Base-by-base conservation (phyloP, 2,888 invertebrate species). In the Andrena camellia region DNA sequence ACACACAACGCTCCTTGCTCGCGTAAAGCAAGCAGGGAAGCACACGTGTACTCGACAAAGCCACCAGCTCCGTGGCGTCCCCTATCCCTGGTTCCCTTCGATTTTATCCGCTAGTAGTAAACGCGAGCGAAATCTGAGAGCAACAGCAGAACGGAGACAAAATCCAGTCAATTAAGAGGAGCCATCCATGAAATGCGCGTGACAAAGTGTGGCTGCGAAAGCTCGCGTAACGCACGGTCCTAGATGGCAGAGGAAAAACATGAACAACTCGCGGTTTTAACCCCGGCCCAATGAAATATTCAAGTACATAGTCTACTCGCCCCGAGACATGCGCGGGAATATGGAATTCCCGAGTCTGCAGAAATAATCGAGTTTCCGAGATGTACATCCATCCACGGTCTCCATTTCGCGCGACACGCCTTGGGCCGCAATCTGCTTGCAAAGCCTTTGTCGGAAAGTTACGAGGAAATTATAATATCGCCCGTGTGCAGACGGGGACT, bases 281-380 rank as follows among this genome's bases (percentile, higher is more conserved):
- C 66, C 31, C 59, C 48, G 29, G 33, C 7, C 64, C 59, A 68
- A 50, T 66, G 70, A 82, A 79, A 75, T 69, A 83, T 80, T 72
- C 68, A 71, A 68, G 29, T 54, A 20, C 52, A 52, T 52, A 69
- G 67, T 72, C 70, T 62, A 35, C 31, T 31, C 50, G 71, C 63
- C 35, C n/a, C 48, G 57, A 70, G 74, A 74, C 71, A 81, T 57
- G 13, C 73, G 10, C 66, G 69, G 8, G 26, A 42, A 57, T 62
- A 52, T 23, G 33, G 48, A 59, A 31, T 71, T 63, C 59, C 42
- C 75, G 57, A n/a, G 54, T 52, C 42, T 57, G 48, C 59, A 29
- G 80, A 73, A 81, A 83, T 81, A 81, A 83, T 83, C 76, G 81
- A 83, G 81, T 83, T 83, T 62, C 64, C 17, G 81, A 76, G 73